Base-by-base conservation (phyloP, 2,888 invertebrate species). In the Opisthograptis luteolata region DNA sequence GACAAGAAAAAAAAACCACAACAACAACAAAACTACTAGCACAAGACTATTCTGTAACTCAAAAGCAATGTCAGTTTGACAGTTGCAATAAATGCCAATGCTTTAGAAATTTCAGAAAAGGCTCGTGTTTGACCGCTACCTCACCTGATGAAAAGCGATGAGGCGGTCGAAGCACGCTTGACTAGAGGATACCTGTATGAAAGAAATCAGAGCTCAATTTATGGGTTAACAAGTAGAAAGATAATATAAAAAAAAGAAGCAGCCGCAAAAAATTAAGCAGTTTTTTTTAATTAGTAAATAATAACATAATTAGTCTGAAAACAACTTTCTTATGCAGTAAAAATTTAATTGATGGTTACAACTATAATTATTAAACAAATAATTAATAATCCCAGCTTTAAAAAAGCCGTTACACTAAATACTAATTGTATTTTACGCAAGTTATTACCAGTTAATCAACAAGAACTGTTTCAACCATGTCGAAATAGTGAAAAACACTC, bases 91-190 rank as follows among this genome's bases (percentile, higher is more conserved):
- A 10, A 12, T 12, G 39, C 20, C 14, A 27, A 3, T 13, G 10
- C 27, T 20, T 27, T n/a, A 12, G 15, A 36, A 10, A n/a, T 25
- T 42, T 15, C 44, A 44, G 50, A 50, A 50, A 32, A 50, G 43
- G 22, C 44, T 40, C 17, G 14, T 35, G 31, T 44, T 30, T 35
- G 50, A 51, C 50, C 50, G 50, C 50, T 39, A 41, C 24, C 50
- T 51, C 50, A 51, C 50, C 50, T 51, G 50, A 20, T 51, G 50
- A n/a, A 19, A 51, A 51, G 50, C 50, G 50, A 51, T 35, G 50
- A 51, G 50, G 44, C 50, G 50, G 50, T 51, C 50, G 50, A 51
- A 51, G 50, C 50, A 51, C 50, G 50, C 50, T 40, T 51, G 50
- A 51, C 50, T 51, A 51, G 50, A 51, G 44, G 50, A 51, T 51